Evolutionary conservation across 2,797 vertebrate genomes (phyloP).

Genomic region (Pyrrhura leucotis): DNA sequence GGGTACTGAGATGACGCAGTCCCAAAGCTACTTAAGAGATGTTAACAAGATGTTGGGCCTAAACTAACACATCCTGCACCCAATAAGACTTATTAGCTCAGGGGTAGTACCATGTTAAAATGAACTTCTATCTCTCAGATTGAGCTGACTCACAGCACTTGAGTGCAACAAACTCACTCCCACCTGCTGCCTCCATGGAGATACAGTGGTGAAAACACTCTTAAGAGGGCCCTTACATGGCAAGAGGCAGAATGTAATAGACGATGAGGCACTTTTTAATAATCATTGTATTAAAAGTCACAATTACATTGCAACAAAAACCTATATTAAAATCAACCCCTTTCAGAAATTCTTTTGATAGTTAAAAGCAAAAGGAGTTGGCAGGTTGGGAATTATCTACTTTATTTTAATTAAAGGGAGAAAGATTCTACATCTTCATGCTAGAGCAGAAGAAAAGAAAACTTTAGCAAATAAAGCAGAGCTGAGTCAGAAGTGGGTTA

Average conservation of each 20-base stretch:
- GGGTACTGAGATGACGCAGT: background rate
- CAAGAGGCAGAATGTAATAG: background rate
- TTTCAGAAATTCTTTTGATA: background rate
- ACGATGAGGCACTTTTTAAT: background rate
- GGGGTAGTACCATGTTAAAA: background rate
- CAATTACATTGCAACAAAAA: background rate
- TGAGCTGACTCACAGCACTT: background rate
- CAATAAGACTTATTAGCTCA: background rate
- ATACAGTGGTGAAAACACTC: background rate
- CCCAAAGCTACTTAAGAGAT: background rate
- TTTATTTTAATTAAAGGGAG: slow-evolving; percentile 15
- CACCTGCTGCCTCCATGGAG: background rate
- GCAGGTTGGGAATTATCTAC: slow-evolving; percentile 20
- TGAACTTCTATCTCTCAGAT: background rate
- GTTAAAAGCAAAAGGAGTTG: background rate
- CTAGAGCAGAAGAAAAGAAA: slow-evolving; percentile 16
- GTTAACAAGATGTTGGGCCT: background rate
- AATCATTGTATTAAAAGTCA: background rate
- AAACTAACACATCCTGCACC: background rate
- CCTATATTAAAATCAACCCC: background rate
- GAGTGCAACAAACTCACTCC: background rate
- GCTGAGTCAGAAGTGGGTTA: slow-evolving; percentile 31
- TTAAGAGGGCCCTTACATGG: background rate
- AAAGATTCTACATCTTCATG: background rate
- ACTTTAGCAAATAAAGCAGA: slow-evolving; percentile 18